Evolutionary conservation across 2,888 invertebrate genomes (phyloP).

Genomic region (Leptinotarsa peninsularis): DNA sequence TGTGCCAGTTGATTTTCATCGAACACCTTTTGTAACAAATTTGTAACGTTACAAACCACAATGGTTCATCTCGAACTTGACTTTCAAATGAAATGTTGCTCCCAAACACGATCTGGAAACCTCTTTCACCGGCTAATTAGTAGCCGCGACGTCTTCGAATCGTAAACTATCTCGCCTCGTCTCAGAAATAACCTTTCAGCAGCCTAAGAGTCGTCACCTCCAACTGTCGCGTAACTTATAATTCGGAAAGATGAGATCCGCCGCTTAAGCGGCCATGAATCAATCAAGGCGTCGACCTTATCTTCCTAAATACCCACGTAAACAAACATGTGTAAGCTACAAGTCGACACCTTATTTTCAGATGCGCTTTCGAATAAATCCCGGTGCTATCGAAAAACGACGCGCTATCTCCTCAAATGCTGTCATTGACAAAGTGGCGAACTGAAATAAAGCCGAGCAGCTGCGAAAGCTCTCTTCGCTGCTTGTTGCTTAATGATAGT

Average conservation of each 20-base stretch:
- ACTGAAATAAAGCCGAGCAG: constrained; percentile 63
- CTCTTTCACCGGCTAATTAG: constrained; percentile 3
- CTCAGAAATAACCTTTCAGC: constrained; percentile 5
- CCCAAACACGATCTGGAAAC: background rate
- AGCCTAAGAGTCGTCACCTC: constrained; percentile 27
- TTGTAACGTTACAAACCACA: too few relatives aligned
- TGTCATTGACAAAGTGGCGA: constrained; percentile 64
- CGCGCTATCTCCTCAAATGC: constrained; percentile 56
- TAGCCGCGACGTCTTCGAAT: background rate
- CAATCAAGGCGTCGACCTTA: constrained; percentile 61
- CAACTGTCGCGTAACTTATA: constrained; percentile 51
- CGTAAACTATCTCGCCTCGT: background rate
- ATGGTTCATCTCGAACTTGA: too few relatives aligned
- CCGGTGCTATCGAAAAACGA: constrained; percentile 53
- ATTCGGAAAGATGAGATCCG: constrained; percentile 45
- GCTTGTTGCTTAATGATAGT: background rate
- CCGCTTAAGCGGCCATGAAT: constrained; percentile 58
- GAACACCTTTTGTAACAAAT: too few relatives aligned
- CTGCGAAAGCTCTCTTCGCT: constrained; percentile 45
- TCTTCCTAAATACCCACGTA: constrained; percentile 61
- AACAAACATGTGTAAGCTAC: constrained; percentile 64
- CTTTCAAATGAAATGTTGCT: background rate
- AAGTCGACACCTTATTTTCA: constrained; percentile 63
- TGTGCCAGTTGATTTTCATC: too few relatives aligned
- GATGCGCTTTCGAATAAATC: constrained; percentile 57